These are phyloP conservation scores for Platycercus adscitus DNA, from an alignment of 2,113 vertebrate genomes.

Conservation along the genomic window DNA sequence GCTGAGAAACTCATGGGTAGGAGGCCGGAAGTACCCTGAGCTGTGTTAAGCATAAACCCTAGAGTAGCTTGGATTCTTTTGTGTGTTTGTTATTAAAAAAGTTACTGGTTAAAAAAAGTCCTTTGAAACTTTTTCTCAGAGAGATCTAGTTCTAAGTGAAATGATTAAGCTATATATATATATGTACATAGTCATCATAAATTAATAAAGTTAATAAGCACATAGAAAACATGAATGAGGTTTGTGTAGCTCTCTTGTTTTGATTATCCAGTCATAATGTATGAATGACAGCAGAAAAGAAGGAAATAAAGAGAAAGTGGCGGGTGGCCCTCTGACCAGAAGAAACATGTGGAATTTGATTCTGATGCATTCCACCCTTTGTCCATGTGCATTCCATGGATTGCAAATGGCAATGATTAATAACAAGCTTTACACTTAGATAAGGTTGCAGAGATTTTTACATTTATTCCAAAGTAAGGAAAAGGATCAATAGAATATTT, in stretches of 20 bases:
- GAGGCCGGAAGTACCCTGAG: not conserved
- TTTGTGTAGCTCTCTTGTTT: slow-evolving; percentile 39
- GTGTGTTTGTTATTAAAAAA: slow-evolving; percentile 2
- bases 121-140: slow-evolving; percentile 34
- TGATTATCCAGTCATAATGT: slow-evolving; percentile 34
- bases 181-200: not conserved
- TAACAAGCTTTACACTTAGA: slow-evolving; percentile 11
- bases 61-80: not conserved
- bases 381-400: slow-evolving; percentile 17
- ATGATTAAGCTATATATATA: not conserved
- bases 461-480: slow-evolving; percentile 9
- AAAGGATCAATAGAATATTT: slow-evolving; percentile 9
- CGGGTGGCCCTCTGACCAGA: not conserved
- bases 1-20: not conserved
- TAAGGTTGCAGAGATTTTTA: slow-evolving; percentile 11
- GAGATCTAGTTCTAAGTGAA: slow-evolving; percentile 37
- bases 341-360: slow-evolving; percentile 41
- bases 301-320: slow-evolving; percentile 45
- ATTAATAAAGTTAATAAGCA: slow-evolving; percentile 43
- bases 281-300: slow-evolving; percentile 32
- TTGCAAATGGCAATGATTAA: slow-evolving; percentile 57
- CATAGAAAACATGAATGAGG: slow-evolving; percentile 28
- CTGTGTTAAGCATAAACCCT: not conserved
- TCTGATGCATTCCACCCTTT: slow-evolving; percentile 46
- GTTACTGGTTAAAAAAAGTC: slow-evolving; percentile 4